Evolutionary conservation across 2,888 invertebrate genomes (phyloP).

Genomic region (Miltochrista miniata): DNA sequence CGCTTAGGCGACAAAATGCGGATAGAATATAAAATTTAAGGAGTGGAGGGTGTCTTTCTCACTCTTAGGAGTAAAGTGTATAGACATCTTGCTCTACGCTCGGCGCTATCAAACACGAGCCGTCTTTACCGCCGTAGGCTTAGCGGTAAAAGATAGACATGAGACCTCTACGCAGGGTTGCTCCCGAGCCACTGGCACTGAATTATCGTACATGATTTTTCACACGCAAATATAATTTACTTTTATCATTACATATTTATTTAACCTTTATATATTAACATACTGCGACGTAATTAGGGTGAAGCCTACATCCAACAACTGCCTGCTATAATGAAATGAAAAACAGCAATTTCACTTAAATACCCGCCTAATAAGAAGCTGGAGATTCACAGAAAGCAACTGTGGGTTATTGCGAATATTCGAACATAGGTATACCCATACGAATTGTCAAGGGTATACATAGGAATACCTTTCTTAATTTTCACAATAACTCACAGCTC

Average conservation of each 20-base stretch:
- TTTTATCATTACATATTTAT: conserved; percentile 14
- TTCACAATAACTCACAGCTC: too few species aligned
- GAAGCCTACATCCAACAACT: too few species aligned
- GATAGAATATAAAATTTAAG: conserved; percentile 84
- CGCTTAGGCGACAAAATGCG: conserved; percentile 84
- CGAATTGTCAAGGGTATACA: too few species aligned
- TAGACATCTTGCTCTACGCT: conserved; percentile 56
- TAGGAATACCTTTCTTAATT: too few species aligned
- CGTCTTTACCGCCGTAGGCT: conserved; percentile 78
- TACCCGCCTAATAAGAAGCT: too few species aligned
- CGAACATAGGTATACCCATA: too few species aligned
- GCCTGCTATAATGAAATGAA: too few species aligned
- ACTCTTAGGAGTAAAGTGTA: conserved; percentile 37
- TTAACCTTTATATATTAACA: too few species aligned
- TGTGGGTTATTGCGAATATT: too few species aligned
- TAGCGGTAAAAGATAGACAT: conserved; percentile 82
- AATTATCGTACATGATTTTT: conserved; percentile 59
- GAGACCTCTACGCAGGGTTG: conserved; percentile 66
- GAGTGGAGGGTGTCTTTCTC: conserved; percentile 63
- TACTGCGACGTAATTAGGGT: too few species aligned
- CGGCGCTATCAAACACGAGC: conserved; percentile 71
- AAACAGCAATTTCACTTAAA: too few species aligned
- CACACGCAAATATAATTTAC: conserved; percentile 56
- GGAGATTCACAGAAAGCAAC: too few species aligned
- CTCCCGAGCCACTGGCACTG: conserved; percentile 53